phyloP scores from a whole-genome alignment of 2,888 invertebrate species.

The Apocheima hispidaria region DNA sequence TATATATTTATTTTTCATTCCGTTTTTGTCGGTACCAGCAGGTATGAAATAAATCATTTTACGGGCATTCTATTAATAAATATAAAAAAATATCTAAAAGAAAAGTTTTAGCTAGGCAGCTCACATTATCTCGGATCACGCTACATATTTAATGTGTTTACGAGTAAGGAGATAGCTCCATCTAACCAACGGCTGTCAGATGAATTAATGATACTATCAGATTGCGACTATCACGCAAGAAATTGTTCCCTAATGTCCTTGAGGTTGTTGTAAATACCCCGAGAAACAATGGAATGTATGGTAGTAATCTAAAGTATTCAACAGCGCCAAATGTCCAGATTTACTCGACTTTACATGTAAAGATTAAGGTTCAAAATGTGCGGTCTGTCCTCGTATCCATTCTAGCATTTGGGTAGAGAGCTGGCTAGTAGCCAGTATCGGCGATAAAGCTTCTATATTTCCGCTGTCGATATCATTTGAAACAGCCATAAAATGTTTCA shows the following conservation, averaged over 20 bases:
- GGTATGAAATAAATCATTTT: no score
- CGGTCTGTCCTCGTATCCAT: constrained; percentile 34
- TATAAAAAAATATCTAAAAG: background rate
- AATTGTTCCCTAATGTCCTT: constrained; percentile 40
- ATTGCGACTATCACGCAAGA: constrained; percentile 42
- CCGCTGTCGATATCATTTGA: constrained; percentile 65
- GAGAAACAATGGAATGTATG: constrained; percentile 29
- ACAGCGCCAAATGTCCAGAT: constrained; percentile 8
- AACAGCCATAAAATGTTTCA: constrained; percentile 52
- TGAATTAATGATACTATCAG: constrained; percentile 41
- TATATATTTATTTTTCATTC: no score
- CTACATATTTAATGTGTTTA: constrained; percentile 30
- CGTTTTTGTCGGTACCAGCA: no score
- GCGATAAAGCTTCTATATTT: constrained; percentile 67
- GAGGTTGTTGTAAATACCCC: constrained; percentile 37
- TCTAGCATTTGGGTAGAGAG: constrained; percentile 50
- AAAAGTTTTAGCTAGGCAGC: constrained; percentile 5
- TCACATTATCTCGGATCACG: constrained; percentile 12
- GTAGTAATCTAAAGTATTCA: constrained; percentile 26
- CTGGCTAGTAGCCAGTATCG: constrained; percentile 66
- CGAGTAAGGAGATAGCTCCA: constrained; percentile 28
- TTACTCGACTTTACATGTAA: constrained; percentile 36
- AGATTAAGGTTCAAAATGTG: constrained; percentile 41
- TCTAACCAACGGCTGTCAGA: constrained; percentile 28
- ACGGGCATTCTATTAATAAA: no score